phyloP scores from a whole-genome alignment of 2,113 vertebrate species.

The Turnix velox region DNA sequence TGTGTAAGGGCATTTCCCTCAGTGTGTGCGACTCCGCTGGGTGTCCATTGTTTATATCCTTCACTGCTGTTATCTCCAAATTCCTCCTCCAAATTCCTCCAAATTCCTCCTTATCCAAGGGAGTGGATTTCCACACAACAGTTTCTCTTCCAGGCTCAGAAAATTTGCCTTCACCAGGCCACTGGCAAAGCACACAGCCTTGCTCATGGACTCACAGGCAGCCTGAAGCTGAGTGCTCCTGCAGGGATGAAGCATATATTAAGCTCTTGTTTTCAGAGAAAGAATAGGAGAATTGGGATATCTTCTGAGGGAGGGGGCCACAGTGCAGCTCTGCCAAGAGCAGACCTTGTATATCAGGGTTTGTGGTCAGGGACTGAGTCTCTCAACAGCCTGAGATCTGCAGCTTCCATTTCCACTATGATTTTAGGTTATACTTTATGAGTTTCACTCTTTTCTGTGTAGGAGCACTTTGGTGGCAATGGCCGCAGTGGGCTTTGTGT shows the following conservation, averaged over 20 bases:
- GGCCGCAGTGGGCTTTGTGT: not conserved
- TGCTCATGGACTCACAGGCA: not conserved
- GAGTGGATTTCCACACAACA: not conserved
- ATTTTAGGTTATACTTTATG: not conserved
- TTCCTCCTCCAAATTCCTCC: constrained; percentile 25
- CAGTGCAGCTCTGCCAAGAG: not conserved
- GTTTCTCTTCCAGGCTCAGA: not conserved
- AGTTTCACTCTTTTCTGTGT: not conserved
- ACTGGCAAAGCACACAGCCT: not conserved
- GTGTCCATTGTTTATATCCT: constrained; percentile 38
- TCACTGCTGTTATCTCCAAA: constrained; percentile 24
- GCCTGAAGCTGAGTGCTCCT: not conserved
- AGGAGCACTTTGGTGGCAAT: not conserved
- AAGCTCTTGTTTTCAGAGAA: not conserved
- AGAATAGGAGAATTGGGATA: not conserved
- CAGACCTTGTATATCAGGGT: not conserved
- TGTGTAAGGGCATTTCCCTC: not conserved
- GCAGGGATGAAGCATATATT: not conserved
- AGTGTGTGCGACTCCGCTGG: rapidly evolving
- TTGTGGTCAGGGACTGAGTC: rapidly evolving
- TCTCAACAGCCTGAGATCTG: not conserved
- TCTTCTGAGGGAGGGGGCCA: not conserved
- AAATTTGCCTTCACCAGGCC: not conserved
- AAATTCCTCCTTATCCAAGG: constrained; percentile 32
- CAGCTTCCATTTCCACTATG: not conserved